Conservation (phyloP, 2,797 vertebrate species). For the Gambelia wislizenii region DNA sequence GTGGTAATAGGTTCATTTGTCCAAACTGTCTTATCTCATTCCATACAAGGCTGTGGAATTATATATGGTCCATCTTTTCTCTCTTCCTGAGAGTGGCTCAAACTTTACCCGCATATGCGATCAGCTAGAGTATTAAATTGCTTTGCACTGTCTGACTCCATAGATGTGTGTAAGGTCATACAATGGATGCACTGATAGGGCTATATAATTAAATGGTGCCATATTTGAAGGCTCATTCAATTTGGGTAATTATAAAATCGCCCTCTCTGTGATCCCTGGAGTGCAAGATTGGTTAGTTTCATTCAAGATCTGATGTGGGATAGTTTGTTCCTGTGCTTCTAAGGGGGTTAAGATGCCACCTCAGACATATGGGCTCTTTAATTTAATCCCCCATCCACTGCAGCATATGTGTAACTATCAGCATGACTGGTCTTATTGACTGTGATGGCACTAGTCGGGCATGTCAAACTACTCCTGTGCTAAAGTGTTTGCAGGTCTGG, state of each 20-base stretch:
- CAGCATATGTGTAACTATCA: constrained; percentile 13
- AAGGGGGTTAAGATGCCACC: constrained; percentile 8
- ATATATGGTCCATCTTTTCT: constrained; percentile 19
- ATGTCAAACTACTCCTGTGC: neutral
- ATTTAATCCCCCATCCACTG: constrained; percentile 23
- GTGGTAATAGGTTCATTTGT: constrained; percentile 47
- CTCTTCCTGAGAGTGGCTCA: constrained; percentile 31
- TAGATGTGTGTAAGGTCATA: constrained; percentile 35
- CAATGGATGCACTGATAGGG: constrained; percentile 22
- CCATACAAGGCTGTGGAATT: constrained; percentile 33
- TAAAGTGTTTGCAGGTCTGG: neutral
- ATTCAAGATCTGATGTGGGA: constrained; percentile 16
- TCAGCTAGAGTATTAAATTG: constrained; percentile 9
- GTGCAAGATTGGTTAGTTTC: constrained; percentile 33
- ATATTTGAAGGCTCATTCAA: constrained; percentile 45
- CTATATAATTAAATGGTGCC: constrained; percentile 62
- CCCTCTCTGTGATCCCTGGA: constrained; percentile 22
- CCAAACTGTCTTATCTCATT: constrained; percentile 35
- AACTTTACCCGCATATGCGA: neutral
- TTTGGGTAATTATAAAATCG: constrained; percentile 63
- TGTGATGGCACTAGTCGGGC: neutral
- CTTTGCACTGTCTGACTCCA: constrained; percentile 21
- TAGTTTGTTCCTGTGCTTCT: constrained; percentile 17
- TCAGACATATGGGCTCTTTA: constrained; percentile 47
- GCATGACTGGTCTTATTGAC: constrained; percentile 23